These are phyloP conservation scores for Xanthia icteritia DNA, from an alignment of 2,888 invertebrate genomes.

Conservation along the genomic window DNA sequence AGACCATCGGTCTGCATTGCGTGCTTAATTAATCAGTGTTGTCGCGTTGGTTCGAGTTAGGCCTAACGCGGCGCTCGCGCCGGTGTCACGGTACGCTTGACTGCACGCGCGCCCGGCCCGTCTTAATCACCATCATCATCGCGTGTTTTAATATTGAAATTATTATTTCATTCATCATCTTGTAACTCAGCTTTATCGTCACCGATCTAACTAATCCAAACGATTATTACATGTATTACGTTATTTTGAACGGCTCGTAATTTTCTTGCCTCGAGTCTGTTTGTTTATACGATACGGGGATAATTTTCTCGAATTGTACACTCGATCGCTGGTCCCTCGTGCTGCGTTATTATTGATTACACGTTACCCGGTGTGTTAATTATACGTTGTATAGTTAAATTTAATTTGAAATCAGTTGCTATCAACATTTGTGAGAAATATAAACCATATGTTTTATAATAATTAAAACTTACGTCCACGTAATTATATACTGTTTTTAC, in stretches of 20 bases:
- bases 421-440: conserved; percentile 71
- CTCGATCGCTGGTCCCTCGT: conserved; percentile 80
- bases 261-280: conserved; percentile 81
- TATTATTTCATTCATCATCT: conserved; percentile 88
- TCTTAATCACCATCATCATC: conserved; percentile 84
- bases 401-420: conserved; percentile 80
- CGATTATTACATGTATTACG: conserved; percentile 88
- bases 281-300: conserved; percentile 84
- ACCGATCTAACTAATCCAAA: conserved; percentile 85
- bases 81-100: conserved; percentile 79
- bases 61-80: conserved; percentile 84
- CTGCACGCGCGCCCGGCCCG: conserved; percentile 75
- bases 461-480: conserved; percentile 67
- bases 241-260: conserved; percentile 85
- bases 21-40: conserved; percentile 84
- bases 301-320: conserved; percentile 81
- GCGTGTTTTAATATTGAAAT: conserved; percentile 85
- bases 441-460: conserved; percentile 65
- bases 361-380: conserved; percentile 85
- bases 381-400: conserved; percentile 83
- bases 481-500: conserved; percentile 65
- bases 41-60: conserved; percentile 82
- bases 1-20: conserved; percentile 79
- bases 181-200: conserved; percentile 82
- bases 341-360: conserved; percentile 86